phyloP scores from a whole-genome alignment of 2,113 vertebrate species.

The Bombycilla garrulus region DNA sequence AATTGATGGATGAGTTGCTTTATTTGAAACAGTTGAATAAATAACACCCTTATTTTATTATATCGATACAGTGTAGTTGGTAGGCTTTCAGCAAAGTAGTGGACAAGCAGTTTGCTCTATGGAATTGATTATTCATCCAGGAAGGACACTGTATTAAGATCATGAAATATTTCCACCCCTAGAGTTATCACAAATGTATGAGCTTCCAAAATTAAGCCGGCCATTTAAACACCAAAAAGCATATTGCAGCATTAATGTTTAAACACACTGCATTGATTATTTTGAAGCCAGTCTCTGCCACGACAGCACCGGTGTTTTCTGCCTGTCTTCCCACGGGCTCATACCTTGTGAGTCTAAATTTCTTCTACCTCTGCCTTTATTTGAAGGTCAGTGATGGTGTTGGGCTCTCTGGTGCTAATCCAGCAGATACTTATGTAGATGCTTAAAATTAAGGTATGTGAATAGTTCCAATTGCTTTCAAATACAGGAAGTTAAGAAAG shows the following conservation, averaged over 20 bases:
- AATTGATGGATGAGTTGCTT: conserved; percentile 11
- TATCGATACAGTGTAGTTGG: background rate
- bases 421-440: background rate
- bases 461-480: conserved; percentile 25
- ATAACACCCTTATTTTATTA: background rate
- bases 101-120: conserved; percentile 2
- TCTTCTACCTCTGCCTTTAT: background rate
- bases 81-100: background rate
- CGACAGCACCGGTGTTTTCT: background rate
- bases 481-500: conserved; percentile 47
- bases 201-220: conserved; percentile 25
- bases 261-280: background rate
- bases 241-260: conserved; percentile 38
- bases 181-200: conserved; percentile 29
- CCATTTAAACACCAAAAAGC: conserved; percentile 23
- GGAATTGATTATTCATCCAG: conserved; percentile 39
- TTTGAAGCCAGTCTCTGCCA: no score
- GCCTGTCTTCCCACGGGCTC: background rate
- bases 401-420: background rate
- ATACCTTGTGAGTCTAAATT: background rate
- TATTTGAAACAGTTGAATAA: conserved; percentile 16
- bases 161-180: conserved; percentile 42
- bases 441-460: conserved; percentile 30
- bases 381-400: background rate
- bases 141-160: conserved; percentile 2